Evolutionary conservation across 2,113 vertebrate species (phyloP), one percentile per base, ranked within the genome.

Genomic region (Natator depressus): DNA sequence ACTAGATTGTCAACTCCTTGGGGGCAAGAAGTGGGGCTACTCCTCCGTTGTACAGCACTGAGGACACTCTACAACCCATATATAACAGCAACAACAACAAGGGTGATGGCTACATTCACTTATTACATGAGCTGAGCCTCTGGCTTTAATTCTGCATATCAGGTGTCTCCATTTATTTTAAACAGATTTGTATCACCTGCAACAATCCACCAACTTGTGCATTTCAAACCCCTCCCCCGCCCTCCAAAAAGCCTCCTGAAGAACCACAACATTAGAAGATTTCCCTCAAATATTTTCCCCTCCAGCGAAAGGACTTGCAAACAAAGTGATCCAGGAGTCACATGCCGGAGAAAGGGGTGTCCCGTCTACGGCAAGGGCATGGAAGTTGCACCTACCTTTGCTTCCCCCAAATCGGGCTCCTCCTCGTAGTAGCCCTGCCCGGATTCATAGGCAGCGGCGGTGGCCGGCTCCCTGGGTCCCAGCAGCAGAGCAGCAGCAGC

Each of bases 341-440:
- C 79, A 84, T 0, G 55, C 24, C 79, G 1, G 10, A 24, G 72
- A 59, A 8, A 20, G n/a, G 1, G 14, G 59, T 7, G 72, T 47
- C 35, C 53, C 91, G 85, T 17, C 84, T 8, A 29, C 25, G 2
- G 49, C 12, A 4, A 24, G 27, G 24, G 2, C 69, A 50, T 0
- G 51, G 20, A 2, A 25, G 22, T 16, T 38, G 76, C 59, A 76
- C 98, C 98, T 96, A 98, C 98, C 98, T 98, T 97, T 5, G 94
- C 90, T 89, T 98, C 98, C 82, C 92, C 98, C 82, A 91, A 92
- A 29, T 98, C 98, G 82, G 97, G 95, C 94, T 98, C 98, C 89
- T 97, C 92, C 95, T 98, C 98, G 46, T 98, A 95, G 92, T 97
- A 98, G 10, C 98, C 98, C 85, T 97, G 98, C 69, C 97, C 98